Evolutionary conservation across 2,113 vertebrate genomes (phyloP).

Genomic region (Malurus melanocephalus): DNA sequence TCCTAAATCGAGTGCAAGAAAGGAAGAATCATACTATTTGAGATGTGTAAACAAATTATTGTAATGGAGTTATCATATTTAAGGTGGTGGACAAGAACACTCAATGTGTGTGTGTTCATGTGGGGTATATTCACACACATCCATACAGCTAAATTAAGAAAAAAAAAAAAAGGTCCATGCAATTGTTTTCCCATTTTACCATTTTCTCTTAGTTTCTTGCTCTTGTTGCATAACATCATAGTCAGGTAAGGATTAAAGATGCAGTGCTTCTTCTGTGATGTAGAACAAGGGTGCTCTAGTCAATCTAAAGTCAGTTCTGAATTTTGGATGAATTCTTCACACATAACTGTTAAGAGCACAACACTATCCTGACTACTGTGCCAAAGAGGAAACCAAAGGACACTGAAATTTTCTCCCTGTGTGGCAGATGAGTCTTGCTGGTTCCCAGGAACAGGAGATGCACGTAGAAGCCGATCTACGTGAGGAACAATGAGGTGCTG

Average conservation of each 20-base stretch:
- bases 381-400: background rate
- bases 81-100: background rate
- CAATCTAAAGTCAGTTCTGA: background rate
- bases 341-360: background rate
- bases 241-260: background rate
- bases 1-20: background rate
- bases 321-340: background rate
- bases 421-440: background rate
- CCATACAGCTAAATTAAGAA: background rate
- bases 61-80: background rate
- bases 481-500: background rate
- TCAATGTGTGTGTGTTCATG: background rate
- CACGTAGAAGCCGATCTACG: fast-evolving
- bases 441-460: background rate
- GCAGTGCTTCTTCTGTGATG: background rate
- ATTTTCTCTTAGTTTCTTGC: background rate
- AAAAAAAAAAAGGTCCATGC: background rate
- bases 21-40: background rate
- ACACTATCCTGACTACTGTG: background rate
- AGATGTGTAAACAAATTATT: background rate
- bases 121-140: background rate
- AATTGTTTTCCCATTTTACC: background rate
- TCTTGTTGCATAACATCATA: background rate
- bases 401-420: background rate
- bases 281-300: background rate